Conservation (phyloP, 2,888 invertebrate genomes). For the Lepidocyrtinus sp. region DNA sequence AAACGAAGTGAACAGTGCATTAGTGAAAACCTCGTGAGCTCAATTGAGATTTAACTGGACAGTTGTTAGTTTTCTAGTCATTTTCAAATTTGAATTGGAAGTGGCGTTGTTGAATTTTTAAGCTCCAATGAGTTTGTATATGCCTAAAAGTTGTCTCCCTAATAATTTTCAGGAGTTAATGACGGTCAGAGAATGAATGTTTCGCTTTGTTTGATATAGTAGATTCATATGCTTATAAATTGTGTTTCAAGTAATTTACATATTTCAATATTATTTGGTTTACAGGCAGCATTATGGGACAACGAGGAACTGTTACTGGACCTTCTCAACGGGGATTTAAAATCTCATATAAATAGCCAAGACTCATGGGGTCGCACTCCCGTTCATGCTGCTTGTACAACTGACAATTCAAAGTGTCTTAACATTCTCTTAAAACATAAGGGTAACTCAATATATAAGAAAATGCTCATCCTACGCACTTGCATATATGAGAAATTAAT, state of each 20-base stretch:
- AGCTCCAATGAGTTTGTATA: conserved; percentile 53
- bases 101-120: no score
- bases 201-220: not conserved
- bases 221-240: no score
- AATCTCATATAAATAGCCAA: conserved; percentile 79
- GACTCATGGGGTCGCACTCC: conserved; percentile 85
- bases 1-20: no score
- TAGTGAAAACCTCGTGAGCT: no score
- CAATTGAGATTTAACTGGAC: no score
- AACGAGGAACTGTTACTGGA: conserved; percentile 89
- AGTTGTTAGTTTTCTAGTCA: no score
- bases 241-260: no score
- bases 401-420: conserved; percentile 84
- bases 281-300: conserved; percentile 88
- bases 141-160: conserved; percentile 45
- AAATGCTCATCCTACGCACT: no score
- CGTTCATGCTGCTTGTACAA: conserved; percentile 86
- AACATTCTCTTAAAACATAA: conserved; percentile 79
- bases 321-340: conserved; percentile 80
- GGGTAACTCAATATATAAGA: conserved; percentile 70
- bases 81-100: no score
- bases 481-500: not conserved
- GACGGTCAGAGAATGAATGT: conserved; percentile 37
- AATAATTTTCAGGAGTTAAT: conserved; percentile 45
- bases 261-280: conserved; percentile 2